Conservation (phyloP, 2,888 invertebrate genomes). For the Dicycla oo region DNA sequence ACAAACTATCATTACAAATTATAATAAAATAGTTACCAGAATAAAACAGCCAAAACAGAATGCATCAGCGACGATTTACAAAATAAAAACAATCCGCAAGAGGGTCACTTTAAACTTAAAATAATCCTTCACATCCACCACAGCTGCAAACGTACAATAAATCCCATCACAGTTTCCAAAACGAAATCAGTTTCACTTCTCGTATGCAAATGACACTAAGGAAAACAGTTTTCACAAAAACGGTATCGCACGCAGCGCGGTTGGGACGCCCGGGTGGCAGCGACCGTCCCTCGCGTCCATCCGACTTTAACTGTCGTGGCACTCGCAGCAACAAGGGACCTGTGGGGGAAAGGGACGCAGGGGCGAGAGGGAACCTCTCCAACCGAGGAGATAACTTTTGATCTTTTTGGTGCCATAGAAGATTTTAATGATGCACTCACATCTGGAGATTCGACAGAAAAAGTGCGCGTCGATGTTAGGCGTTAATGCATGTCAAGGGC, state of each 20-base stretch:
- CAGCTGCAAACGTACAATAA: conserved; percentile 66
- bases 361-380: conserved; percentile 81
- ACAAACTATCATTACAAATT: conserved; percentile 44
- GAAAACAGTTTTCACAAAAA: conserved; percentile 83
- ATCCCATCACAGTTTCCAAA: conserved; percentile 82
- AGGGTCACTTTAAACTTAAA: conserved; percentile 70
- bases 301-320: conserved; percentile 82
- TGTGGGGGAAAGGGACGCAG: conserved; percentile 79
- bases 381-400: conserved; percentile 89
- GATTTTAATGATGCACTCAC: conserved; percentile 90
- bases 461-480: conserved; percentile 83
- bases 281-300: conserved; percentile 77
- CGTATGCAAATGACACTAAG: conserved; percentile 84
- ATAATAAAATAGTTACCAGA: conserved; percentile 64
- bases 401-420: conserved; percentile 88
- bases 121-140: conserved; percentile 73
- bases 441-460: conserved; percentile 88
- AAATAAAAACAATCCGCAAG: conserved; percentile 78
- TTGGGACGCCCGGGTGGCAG: conserved; percentile 66
- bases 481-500: conserved; percentile 90
- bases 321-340: conserved; percentile 76
- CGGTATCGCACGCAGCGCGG: conserved; percentile 73
- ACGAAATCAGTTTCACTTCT: conserved; percentile 85
- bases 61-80: conserved; percentile 68
- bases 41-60: conserved; percentile 62